Conservation (phyloP, 2,113 vertebrate genomes). For the Poicephalus gulielmi region DNA sequence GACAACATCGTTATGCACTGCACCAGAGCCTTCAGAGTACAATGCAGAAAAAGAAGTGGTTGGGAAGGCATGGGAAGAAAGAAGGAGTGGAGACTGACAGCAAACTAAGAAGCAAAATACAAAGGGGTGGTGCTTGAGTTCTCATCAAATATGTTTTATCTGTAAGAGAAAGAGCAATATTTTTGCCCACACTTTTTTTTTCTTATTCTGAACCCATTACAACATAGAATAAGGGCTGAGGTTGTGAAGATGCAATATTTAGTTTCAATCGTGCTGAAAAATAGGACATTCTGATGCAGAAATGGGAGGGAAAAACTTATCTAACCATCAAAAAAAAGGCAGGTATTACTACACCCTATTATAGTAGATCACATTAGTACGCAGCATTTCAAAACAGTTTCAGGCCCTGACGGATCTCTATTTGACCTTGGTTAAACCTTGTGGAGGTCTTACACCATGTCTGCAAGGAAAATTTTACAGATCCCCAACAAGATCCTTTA, state of each 20-base stretch:
- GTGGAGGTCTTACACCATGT: background rate
- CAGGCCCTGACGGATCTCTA: background rate
- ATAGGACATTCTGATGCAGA: background rate
- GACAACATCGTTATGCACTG: background rate
- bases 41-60: background rate
- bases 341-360: background rate
- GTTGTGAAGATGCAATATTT: background rate
- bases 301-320: background rate
- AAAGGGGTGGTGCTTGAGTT: background rate
- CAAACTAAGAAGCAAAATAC: background rate
- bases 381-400: background rate
- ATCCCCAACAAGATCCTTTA: background rate
- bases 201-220: background rate
- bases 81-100: background rate
- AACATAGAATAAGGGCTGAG: background rate
- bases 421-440: background rate
- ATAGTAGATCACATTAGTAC: background rate
- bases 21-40: background rate
- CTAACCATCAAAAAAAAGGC: background rate
- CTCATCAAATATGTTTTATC: background rate
- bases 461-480: background rate
- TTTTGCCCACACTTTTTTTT: background rate
- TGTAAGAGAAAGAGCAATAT: background rate
- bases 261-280: background rate
- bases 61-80: background rate